phyloP scores from a whole-genome alignment of 2,888 invertebrate species.

The Meghimatium bilineatum region DNA sequence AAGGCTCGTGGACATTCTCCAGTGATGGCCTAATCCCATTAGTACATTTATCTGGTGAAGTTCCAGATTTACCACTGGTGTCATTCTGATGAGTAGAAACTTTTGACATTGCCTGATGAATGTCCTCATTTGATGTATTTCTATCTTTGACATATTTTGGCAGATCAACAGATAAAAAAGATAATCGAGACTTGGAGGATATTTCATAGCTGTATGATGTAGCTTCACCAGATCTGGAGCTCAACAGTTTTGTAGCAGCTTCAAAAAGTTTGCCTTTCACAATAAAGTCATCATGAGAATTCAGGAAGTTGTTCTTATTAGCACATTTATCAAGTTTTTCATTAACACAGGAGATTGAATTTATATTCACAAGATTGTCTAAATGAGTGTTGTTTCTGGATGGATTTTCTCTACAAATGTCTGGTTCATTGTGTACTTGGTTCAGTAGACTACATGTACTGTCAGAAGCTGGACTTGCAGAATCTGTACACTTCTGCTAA shows the following conservation, averaged over 20 bases:
- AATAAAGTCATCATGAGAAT: constrained; percentile 17
- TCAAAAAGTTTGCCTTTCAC: constrained; percentile 43
- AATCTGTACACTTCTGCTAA: too few relatives aligned
- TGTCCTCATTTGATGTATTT: too few relatives aligned
- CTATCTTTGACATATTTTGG: not conserved
- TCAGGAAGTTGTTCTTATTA: not conserved
- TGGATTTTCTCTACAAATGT: too few relatives aligned
- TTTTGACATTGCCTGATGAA: too few relatives aligned
- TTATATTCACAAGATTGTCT: not conserved
- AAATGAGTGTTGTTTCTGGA: not conserved
- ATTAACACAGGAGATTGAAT: not conserved
- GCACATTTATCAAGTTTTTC: not conserved
- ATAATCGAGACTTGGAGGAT: constrained; percentile 19
- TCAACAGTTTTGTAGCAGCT: constrained; percentile 36
- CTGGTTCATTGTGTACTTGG: too few relatives aligned
- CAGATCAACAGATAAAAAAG: constrained; percentile 33
- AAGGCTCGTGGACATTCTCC: too few relatives aligned
- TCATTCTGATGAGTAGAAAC: too few relatives aligned
- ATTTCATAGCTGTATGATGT: not conserved
- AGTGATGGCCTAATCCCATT: too few relatives aligned
- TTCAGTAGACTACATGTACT: too few relatives aligned
- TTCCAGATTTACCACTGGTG: too few relatives aligned
- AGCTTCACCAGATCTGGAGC: not conserved
- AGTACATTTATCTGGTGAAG: too few relatives aligned
- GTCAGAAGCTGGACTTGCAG: too few relatives aligned